Percentiles rank a stretch among this genome's conserved stretches.
phyloP scores from a whole-genome alignment of 2,797 vertebrate genomes.

The Sebastes itinus region DNA sequence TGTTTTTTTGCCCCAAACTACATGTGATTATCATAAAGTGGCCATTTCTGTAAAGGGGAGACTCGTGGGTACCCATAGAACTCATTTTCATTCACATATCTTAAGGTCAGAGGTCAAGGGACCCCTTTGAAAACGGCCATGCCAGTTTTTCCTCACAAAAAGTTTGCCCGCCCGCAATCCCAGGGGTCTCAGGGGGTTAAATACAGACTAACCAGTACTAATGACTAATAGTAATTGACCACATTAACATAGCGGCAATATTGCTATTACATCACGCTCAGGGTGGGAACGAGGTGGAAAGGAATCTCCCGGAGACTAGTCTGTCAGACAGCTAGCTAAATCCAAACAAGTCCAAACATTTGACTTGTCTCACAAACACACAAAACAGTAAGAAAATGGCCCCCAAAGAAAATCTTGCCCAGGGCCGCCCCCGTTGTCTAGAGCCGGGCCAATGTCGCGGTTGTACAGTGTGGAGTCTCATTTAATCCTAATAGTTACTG shows the following conservation, averaged over 20 bases:
- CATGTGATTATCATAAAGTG: too few species aligned
- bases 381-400: background rate
- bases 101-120: too few species aligned
- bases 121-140: too few species aligned
- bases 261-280: background rate
- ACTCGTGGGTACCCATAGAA: accelerated
- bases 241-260: background rate
- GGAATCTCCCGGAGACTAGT: too few species aligned
- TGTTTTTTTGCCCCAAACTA: too few species aligned
- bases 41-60: too few species aligned
- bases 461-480: background rate
- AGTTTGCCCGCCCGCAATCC: too few species aligned
- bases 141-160: too few species aligned
- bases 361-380: background rate
- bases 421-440: too few species aligned
- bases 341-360: background rate
- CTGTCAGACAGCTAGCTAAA: too few species aligned
- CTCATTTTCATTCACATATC: too few species aligned
- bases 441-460: background rate
- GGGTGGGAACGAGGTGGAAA: background rate
- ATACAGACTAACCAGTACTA: background rate
- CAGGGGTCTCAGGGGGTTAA: background rate
- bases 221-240: background rate
- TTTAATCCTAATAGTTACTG: background rate
- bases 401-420: background rate